Evolutionary conservation across 2,797 vertebrate genomes (phyloP), one percentile per base, ranked within the genome.

Genomic region (Oreortyx pictus): DNA sequence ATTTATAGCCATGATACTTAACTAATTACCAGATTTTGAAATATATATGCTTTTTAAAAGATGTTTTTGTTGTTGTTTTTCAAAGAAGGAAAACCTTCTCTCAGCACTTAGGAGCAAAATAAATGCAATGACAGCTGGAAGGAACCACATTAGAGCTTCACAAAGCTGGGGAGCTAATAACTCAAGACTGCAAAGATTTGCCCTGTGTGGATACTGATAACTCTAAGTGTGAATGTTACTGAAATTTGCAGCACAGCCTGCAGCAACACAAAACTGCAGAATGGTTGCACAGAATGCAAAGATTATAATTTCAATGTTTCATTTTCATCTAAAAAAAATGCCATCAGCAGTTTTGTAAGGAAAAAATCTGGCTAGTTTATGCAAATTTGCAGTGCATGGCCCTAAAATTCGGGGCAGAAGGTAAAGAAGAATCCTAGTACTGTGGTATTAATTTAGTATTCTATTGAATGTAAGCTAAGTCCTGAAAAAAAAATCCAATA

Each of bases 101-200:
- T 86, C 35, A 70, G 43, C 11, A 43, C 31, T 80, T 72, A 83
- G 49, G 3, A 90, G 19, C n/a, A 78, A 68, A n/a, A 68, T 57
- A 87, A 4, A 83, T 8, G 22, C 88, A 92, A 10, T 72, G 86
- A 74, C 31, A 87, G 50, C 56, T 90, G 47, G 59, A 90, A 89
- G 23, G 43, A 89, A 56, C 46, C 8, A 49, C 4, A 1, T 44
- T 35, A 56, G 12, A 37, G 27, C 13, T 44, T 49, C 9, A 50
- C 43, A 78, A 82, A 86, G 16, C 49, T 72, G 39, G 25, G 14
- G 23, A 81, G n/a, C 17, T 61, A 95, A 14, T 64, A 87, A 82
- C 7, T 87, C 39, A 56, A 24, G 65, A 89, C 35, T 74, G 37
- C 10, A 68, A 80, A 82, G 25, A 41, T 72, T 80, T 89, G 89